Conservation (phyloP, 2,888 invertebrate genomes). For the Cloeon dipterum region DNA sequence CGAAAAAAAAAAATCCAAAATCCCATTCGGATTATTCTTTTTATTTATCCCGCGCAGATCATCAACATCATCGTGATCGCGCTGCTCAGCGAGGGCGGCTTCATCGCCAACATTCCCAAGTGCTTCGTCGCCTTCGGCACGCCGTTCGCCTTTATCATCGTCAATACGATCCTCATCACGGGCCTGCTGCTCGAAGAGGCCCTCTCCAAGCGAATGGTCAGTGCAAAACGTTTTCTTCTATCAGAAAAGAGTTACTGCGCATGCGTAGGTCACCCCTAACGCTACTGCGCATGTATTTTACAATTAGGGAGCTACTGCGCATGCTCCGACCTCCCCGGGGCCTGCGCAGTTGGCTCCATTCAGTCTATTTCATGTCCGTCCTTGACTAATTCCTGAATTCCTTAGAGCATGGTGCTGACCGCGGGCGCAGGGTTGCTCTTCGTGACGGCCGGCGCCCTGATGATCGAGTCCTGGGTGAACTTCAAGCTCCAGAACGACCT, state of each 20-base stretch:
- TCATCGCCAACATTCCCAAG: conserved; percentile 12
- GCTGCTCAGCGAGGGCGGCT: not conserved
- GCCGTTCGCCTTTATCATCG: conserved; percentile 10
- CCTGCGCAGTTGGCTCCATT: not conserved
- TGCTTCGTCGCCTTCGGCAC: conserved; percentile 12
- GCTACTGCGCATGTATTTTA: too few relatives aligned
- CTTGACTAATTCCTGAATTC: not conserved
- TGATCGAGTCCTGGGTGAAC: conserved; percentile 4
- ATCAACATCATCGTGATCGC: conserved; percentile 3
- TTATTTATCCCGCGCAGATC: not conserved
- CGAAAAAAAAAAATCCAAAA: too few relatives aligned
- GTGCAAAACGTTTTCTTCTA: not conserved
- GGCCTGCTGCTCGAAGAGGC: conserved; percentile 11
- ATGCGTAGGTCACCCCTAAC: not conserved
- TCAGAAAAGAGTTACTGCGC: not conserved
- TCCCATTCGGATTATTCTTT: too few relatives aligned
- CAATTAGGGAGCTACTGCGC: not conserved
- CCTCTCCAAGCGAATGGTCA: conserved; percentile 4
- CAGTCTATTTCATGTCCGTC: not conserved
- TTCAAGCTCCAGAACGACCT: not conserved
- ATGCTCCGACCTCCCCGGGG: not conserved
- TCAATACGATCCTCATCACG: conserved; percentile 10
- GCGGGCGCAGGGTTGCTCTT: conserved; percentile 2
- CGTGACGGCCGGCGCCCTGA: conserved; percentile 4
- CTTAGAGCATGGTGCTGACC: conserved; percentile 3